Base-by-base conservation (phyloP, 1,140 invertebrate genomes). In the Neodiprion fabricii region DNA sequence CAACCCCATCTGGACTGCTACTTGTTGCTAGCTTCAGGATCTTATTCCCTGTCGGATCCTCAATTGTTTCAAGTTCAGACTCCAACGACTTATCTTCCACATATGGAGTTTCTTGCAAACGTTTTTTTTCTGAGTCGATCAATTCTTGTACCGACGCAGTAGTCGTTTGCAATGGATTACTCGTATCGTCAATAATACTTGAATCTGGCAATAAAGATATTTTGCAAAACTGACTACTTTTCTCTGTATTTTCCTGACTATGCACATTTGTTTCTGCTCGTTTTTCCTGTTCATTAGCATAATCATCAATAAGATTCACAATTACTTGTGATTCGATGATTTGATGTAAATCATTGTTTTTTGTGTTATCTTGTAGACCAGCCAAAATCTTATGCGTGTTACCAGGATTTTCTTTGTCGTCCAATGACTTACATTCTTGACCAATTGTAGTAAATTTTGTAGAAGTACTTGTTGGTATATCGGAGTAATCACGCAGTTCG, bases 331-430 rank as follows among this genome's bases (percentile, higher is more conserved):
- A 8, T 14, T 10, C n/a, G n/a, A 11, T n/a, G 48, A 3, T 71
- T 11, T 23, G 23, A 66, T 14, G 67, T n/a, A 72, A 73, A 28
- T 72, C 53, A 70, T 67, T 74, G 61, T 49, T 67, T n/a, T 71
- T 73, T 1, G 70, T 21, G 50, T 49, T 73, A 68, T 71, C 66
- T 67, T 74, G 48, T 21, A 28, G 4, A 61, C 9, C n/a, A 61
- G 53, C 1, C n/a, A 17, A 61, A 1, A 61, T 9, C 53, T 9
- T 17, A 9, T 61, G 11, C 5, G 53, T 61, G 53, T 61, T 61
- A 61, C n/a, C 53, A 61, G 53, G 9, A 12, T 61, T 17, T 61
- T 61, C n/a, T 12, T 61, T 9, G 9, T 61, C 53, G 0, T 61
- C 53, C n/a, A 17, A 61, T 61, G 53, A 17, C n/a, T 12, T 9